Evolutionary conservation across 2,888 invertebrate genomes (phyloP).

Genomic region (Plutella xylostella): DNA sequence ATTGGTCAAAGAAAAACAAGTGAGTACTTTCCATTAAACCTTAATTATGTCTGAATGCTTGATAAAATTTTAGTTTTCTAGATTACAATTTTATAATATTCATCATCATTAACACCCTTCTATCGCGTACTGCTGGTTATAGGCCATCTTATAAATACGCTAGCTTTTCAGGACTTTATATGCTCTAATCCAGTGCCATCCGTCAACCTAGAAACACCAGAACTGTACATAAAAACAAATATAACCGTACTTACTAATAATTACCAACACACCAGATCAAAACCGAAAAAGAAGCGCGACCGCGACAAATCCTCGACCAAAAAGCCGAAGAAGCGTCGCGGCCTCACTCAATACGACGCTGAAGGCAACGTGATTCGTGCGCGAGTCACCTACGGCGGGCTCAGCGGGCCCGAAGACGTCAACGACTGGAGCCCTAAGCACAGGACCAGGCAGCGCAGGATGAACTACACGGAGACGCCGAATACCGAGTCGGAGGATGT

Average conservation of each 20-base stretch:
- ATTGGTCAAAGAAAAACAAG: slow-evolving; percentile 34
- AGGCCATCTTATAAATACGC: no score
- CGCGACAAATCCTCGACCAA: slow-evolving; percentile 25
- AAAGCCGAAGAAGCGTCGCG: slow-evolving; percentile 22
- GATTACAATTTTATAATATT: no score
- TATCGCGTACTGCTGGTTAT: no score
- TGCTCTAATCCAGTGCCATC: no score
- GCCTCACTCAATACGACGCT: slow-evolving; percentile 49
- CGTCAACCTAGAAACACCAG: no score
- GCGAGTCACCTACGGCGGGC: slow-evolving; percentile 68
- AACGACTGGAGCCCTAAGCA: slow-evolving; percentile 73
- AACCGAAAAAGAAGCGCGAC: slow-evolving; percentile 20
- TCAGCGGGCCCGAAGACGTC: slow-evolving; percentile 54
- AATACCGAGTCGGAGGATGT: slow-evolving; percentile 83
- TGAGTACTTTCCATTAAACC: slow-evolving; percentile 10
- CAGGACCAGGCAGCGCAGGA: slow-evolving; percentile 78
- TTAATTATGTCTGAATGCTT: no score
- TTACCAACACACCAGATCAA: slow-evolving; percentile 21
- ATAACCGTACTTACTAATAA: background rate
- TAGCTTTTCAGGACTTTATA: no score
- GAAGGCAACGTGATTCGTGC: slow-evolving; percentile 46
- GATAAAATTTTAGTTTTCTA: no score
- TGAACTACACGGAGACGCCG: slow-evolving; percentile 81
- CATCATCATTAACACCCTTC: no score
- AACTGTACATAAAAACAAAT: background rate